A percentile compares a stretch with the other conserved stretches of the same genome.
These are phyloP conservation scores for Diachasma alloeum DNA, from an alignment of 1,140 invertebrate genomes.

Conservation along the genomic window DNA sequence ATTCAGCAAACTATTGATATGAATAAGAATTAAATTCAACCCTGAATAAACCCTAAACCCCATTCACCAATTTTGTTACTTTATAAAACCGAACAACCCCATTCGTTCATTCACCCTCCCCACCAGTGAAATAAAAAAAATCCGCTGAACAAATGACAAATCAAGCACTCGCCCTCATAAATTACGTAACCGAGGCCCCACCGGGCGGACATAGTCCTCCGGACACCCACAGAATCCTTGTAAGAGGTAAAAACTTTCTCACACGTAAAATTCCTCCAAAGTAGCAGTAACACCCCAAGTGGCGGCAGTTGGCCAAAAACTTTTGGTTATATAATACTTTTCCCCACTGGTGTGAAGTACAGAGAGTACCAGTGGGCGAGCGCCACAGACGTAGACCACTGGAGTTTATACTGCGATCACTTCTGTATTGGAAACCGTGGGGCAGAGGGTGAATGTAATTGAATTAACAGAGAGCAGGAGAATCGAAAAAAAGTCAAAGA, in stretches of 20 bases:
- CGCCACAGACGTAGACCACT: not conserved
- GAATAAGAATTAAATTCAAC: no score
- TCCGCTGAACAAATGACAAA: conserved; percentile 29
- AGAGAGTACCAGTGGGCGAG: not conserved
- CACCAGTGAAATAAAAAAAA: not conserved
- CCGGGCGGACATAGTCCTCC: not conserved
- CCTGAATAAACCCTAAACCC: no score
- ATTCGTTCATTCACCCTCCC: no score
- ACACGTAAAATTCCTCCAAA: conserved; percentile 19
- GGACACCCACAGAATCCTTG: conserved; percentile 10
- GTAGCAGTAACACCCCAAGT: not conserved
- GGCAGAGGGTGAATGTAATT: conserved; percentile 22
- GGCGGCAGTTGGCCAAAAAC: conserved; percentile 8
- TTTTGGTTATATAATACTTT: conserved; percentile 16
- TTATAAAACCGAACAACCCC: no score
- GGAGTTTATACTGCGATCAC: conserved; percentile 17
- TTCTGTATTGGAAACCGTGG: conserved; percentile 9
- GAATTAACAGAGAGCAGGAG: conserved; percentile 14
- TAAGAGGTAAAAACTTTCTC: conserved; percentile 4
- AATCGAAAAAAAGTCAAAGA: not conserved
- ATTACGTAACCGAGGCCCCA: conserved; percentile 32
- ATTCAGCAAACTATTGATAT: no score
- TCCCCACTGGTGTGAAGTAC: not conserved
- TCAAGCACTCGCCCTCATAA: conserved; percentile 26
- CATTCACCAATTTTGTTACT: no score